Percentiles rank a stretch among this genome's conserved stretches.
Evolutionary conservation across 2,113 vertebrate species (phyloP).

Genomic region (Machaerirhynchus nigripectus): DNA sequence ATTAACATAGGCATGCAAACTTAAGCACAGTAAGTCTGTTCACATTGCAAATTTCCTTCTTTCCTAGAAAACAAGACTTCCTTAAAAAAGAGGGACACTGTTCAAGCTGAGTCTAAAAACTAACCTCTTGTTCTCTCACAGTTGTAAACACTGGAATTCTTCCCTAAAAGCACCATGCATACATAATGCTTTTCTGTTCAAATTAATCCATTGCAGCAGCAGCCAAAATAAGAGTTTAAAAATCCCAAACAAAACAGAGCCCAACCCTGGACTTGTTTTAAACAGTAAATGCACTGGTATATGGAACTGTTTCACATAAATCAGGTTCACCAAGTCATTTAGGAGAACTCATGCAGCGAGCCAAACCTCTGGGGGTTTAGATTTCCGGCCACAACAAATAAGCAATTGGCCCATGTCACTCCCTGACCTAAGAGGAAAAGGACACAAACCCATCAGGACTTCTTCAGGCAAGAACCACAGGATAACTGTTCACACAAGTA

Average conservation of each 20-base stretch:
- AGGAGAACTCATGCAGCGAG: not conserved
- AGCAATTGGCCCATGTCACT: not conserved
- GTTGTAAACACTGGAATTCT: not conserved
- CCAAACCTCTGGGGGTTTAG: not conserved
- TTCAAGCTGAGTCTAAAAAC: not conserved
- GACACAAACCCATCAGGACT: not conserved
- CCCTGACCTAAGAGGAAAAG: not conserved
- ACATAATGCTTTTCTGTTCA: not conserved
- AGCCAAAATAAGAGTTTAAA: not conserved
- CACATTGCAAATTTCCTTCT: not conserved
- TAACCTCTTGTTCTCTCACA: not conserved
- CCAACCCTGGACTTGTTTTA: not conserved
- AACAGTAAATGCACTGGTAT: not conserved
- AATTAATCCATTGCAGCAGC: not conserved
- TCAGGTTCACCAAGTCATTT: not conserved
- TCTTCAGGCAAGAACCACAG: not conserved
- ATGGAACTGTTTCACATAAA: not conserved
- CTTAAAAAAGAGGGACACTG: not conserved
- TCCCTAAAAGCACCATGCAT: not conserved
- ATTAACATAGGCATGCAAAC: not conserved
- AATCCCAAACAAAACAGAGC: not conserved
- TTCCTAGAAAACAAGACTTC: not conserved
- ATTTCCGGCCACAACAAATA: not conserved
- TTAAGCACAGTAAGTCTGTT: not conserved
- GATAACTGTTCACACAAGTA: not conserved